Evolutionary conservation across 1,140 invertebrate genomes (phyloP).

Genomic region (Lepidurus arcticus): DNA sequence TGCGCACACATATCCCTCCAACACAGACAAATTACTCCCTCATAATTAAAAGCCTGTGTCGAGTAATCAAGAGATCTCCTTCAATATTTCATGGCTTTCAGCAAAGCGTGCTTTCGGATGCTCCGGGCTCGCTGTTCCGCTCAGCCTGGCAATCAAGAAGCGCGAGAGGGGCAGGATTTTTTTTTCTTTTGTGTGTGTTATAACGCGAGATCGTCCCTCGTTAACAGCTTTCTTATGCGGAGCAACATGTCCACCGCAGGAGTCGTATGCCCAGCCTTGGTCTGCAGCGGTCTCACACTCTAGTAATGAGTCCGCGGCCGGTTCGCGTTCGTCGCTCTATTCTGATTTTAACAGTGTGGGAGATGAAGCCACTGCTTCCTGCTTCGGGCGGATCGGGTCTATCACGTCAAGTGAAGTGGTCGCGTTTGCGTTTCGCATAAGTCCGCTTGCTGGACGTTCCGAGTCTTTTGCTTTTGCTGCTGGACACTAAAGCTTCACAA

Average conservation of each 20-base stretch:
- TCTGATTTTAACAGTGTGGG: not conserved
- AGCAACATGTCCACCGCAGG: not conserved
- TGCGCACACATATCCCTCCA: too few species aligned
- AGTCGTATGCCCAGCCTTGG: not conserved
- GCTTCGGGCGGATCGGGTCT: not conserved
- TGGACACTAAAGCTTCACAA: constrained; percentile 1
- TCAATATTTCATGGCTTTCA: too few species aligned
- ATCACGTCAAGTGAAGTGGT: not conserved
- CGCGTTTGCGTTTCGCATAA: not conserved
- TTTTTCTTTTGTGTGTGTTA: too few species aligned
- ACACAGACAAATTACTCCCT: too few species aligned
- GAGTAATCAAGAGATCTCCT: too few species aligned
- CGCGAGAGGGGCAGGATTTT: too few species aligned
- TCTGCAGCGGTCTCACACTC: not conserved
- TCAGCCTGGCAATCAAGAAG: too few species aligned
- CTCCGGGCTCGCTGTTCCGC: too few species aligned
- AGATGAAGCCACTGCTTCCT: not conserved
- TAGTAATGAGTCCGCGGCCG: not conserved
- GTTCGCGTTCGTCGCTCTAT: not conserved
- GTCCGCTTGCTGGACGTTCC: constrained; percentile 7
- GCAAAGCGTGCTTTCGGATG: too few species aligned
- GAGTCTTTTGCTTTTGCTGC: not conserved
- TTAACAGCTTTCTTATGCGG: too few species aligned
- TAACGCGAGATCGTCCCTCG: too few species aligned
- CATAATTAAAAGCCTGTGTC: too few species aligned